A percentile compares a stretch with the other conserved stretches of the same genome.
Conservation (phyloP, 2,797 vertebrate genomes). For the Pteronotus mesoamericanus region DNA sequence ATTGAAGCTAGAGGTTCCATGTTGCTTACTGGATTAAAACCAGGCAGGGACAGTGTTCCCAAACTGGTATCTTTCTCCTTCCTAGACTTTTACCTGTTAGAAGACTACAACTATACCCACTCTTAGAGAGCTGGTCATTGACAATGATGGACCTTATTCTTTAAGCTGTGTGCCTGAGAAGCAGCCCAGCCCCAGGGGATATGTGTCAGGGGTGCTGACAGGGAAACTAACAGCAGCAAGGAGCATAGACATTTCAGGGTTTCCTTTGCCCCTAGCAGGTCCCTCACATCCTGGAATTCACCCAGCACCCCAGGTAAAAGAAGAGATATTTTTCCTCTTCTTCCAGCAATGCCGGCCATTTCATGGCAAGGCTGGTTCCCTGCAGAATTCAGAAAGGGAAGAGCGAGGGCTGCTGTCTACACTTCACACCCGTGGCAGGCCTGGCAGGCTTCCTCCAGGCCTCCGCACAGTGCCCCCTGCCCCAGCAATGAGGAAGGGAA, state of each 20-base stretch:
- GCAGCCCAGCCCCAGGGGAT: accelerated
- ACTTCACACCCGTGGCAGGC: too few species aligned
- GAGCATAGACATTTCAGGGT: neutral
- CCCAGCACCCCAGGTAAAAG: neutral
- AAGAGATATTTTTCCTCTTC: neutral
- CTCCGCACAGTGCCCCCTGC: neutral
- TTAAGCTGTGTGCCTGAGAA: neutral
- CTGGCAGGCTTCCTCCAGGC: neutral
- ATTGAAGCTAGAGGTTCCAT: neutral
- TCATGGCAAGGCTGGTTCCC: neutral
- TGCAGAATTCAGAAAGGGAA: neutral
- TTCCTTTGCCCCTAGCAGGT: neutral
- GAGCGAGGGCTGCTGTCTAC: neutral
- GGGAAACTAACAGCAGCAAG: neutral
- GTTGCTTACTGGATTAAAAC: neutral
- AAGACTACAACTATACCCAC: neutral
- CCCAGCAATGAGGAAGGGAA: neutral
- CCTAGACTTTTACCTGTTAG: neutral
- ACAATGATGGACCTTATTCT: neutral
- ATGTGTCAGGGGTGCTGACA: neutral
- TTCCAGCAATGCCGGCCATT: neutral
- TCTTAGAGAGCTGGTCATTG: neutral
- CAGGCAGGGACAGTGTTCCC: neutral
- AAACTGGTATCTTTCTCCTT: neutral
- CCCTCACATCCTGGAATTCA: neutral